phyloP scores from a whole-genome alignment of 2,113 vertebrate genomes.

The Euleptes europaea region DNA sequence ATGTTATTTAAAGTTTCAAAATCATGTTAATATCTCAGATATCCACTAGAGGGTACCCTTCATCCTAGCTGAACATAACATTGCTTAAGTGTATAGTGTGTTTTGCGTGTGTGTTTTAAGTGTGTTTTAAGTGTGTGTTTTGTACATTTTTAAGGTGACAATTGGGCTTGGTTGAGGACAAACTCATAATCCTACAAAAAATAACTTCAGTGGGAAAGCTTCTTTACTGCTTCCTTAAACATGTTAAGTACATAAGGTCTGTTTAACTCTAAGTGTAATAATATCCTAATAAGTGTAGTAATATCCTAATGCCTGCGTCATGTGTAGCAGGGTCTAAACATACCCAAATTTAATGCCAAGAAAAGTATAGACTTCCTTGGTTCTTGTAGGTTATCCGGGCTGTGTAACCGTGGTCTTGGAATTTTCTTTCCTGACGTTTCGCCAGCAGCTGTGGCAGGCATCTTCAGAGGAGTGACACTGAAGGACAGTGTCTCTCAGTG shows the following conservation, averaged over 20 bases:
- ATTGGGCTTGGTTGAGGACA: background rate
- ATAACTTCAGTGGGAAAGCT: background rate
- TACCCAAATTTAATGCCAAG: too few species aligned
- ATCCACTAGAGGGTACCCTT: slow-evolving; percentile 57
- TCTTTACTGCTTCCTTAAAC: background rate
- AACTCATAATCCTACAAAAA: background rate
- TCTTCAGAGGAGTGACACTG: too few species aligned
- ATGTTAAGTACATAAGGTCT: background rate
- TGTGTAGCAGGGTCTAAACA: background rate
- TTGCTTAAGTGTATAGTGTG: background rate
- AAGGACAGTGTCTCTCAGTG: too few species aligned
- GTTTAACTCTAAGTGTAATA: background rate
- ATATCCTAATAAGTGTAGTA: background rate
- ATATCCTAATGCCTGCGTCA: background rate
- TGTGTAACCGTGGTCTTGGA: too few species aligned
- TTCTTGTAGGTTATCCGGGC: too few species aligned
- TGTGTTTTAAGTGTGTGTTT: background rate
- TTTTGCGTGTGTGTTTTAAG: fast-evolving
- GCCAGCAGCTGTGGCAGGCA: too few species aligned
- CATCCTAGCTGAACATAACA: slow-evolving; percentile 5
- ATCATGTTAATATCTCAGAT: background rate
- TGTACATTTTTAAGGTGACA: background rate
- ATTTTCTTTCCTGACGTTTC: too few species aligned
- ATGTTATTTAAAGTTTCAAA: background rate
- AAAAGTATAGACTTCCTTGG: background rate